phyloP scores from a whole-genome alignment of 2,797 vertebrate species.

The Alca torda region DNA sequence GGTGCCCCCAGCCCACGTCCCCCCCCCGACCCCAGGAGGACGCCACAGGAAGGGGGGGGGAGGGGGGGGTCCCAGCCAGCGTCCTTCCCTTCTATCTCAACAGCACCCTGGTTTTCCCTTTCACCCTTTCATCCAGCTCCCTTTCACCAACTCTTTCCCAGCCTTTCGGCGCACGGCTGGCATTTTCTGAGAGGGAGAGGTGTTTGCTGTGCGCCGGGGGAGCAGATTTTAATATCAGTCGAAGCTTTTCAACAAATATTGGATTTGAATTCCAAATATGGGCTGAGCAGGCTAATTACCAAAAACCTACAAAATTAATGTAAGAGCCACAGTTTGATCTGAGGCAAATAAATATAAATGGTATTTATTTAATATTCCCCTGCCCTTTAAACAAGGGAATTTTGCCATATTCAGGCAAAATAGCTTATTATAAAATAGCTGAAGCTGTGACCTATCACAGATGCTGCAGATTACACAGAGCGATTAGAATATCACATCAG shows the following conservation, averaged over 20 bases:
- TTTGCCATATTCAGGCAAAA: slow-evolving; percentile 15
- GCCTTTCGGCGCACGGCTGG: not conserved
- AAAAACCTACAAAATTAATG: slow-evolving; percentile 14
- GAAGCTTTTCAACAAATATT: slow-evolving; percentile 27
- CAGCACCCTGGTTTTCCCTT: not conserved
- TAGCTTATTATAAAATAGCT: not conserved
- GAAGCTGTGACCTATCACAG: not conserved
- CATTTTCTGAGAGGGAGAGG: not conserved
- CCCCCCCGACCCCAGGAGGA: not conserved
- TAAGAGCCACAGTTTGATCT: not conserved
- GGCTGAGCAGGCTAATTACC: slow-evolving; percentile 24
- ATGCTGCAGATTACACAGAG: not conserved
- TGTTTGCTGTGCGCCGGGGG: not conserved
- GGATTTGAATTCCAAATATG: slow-evolving; percentile 22
- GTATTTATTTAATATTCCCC: slow-evolving; percentile 32
- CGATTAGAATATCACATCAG: not conserved
- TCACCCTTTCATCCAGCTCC: not conserved
- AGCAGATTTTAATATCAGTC: not conserved
- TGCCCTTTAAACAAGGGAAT: slow-evolving; percentile 22
- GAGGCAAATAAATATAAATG: slow-evolving; percentile 43
- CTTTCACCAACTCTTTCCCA: not conserved
- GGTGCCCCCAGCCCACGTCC: not conserved
- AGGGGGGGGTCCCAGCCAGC: no score
- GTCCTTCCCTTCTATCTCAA: fast-evolving
- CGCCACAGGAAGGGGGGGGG: not conserved